phyloP scores from a whole-genome alignment of 1,140 invertebrate species.

The Brachionus rubens region DNA sequence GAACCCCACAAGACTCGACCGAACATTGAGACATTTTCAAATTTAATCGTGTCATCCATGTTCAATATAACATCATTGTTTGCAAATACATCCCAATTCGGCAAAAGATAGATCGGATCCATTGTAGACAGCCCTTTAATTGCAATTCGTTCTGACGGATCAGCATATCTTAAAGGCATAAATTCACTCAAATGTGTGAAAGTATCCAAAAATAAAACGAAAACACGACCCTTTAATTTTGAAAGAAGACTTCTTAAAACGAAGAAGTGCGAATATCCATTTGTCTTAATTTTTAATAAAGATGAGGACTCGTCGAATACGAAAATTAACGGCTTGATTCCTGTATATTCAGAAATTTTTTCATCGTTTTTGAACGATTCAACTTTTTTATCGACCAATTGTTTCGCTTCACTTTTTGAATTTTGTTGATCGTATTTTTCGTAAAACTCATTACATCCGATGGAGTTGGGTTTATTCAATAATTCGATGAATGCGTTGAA shows the following conservation, averaged over 20 bases:
- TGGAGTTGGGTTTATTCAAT: too few relatives aligned
- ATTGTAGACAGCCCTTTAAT: neutral
- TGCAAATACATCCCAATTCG: neutral
- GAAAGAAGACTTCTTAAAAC: neutral
- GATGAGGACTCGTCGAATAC: too few relatives aligned
- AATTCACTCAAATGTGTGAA: neutral
- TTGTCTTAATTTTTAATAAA: too few relatives aligned
- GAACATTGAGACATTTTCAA: neutral
- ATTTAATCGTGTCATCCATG: neutral
- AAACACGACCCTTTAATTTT: neutral
- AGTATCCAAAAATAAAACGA: neutral
- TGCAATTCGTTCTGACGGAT: neutral
- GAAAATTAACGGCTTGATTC: too few relatives aligned
- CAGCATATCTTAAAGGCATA: neutral
- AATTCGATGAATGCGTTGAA: too few relatives aligned
- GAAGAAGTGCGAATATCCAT: too few relatives aligned
- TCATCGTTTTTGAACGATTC: too few relatives aligned
- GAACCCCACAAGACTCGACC: constrained; percentile 1
- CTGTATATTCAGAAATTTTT: too few relatives aligned
- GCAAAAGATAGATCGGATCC: neutral
- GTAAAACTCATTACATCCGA: too few relatives aligned
- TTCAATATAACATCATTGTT: neutral
- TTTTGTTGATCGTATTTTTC: too few relatives aligned
- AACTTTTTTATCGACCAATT: too few relatives aligned
- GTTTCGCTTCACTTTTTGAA: too few relatives aligned